A percentile compares a stretch with the other conserved stretches of the same genome.
Evolutionary conservation across 2,888 invertebrate genomes (phyloP).

Genomic region (Mythimna impura): DNA sequence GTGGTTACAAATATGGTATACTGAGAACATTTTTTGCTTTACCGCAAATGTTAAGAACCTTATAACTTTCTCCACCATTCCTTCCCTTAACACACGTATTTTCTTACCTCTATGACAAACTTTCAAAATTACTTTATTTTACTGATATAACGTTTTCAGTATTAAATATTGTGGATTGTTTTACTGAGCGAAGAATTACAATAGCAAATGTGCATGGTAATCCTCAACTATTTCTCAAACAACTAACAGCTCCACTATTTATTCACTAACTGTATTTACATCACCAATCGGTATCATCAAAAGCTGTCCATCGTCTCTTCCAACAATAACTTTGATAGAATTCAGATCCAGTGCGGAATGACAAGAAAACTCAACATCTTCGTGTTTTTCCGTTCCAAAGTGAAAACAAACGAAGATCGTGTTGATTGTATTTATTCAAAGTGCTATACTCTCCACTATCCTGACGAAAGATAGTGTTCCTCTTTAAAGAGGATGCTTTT

Average conservation of each 20-base stretch:
- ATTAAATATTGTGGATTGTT: not conserved
- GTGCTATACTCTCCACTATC: not conserved
- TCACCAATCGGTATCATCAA: conserved; percentile 23
- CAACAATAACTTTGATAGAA: conserved; percentile 36
- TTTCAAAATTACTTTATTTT: not conserved
- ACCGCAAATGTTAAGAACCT: not conserved
- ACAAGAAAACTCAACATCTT: conserved; percentile 39
- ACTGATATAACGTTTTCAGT: not conserved
- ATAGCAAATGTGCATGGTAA: not conserved
- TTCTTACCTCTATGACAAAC: not conserved
- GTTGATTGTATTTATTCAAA: conserved; percentile 34
- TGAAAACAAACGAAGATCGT: conserved; percentile 12
- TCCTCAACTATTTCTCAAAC: conserved; percentile 10
- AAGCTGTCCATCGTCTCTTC: conserved; percentile 25
- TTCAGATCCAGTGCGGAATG: conserved; percentile 45
- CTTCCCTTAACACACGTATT: not conserved
- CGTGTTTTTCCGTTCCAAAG: conserved; percentile 8
- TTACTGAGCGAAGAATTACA: not conserved
- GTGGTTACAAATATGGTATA: no score
- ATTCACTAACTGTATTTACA: conserved; percentile 20
- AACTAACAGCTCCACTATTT: conserved; percentile 13
- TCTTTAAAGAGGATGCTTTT: not conserved
- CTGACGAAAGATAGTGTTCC: not conserved
- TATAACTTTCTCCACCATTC: not conserved
- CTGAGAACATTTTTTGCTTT: not conserved